A percentile compares a stretch with the other conserved stretches of the same genome.
Conservation (phyloP, 30 jellyfish, hydroid and myxozoan genomes). For the Nemopilema nomurai region DNA sequence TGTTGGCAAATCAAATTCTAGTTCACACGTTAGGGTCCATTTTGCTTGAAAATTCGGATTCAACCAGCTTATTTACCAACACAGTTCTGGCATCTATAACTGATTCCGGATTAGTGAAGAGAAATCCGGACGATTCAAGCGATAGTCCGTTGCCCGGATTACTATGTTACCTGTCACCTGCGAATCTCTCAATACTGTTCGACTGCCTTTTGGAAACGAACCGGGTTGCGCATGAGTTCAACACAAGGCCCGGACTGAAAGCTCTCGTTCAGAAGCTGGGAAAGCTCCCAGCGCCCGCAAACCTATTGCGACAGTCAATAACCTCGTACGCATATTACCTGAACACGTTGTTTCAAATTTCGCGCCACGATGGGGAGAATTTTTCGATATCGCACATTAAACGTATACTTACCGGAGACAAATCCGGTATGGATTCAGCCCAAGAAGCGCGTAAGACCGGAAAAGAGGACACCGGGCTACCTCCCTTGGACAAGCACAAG, state of each 20-base stretch:
- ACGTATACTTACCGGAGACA: constrained; percentile 90
- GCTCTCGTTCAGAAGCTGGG: constrained; percentile 87
- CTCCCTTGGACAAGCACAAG: constrained; percentile 72
- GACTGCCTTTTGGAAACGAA: constrained; percentile 91
- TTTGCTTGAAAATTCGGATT: constrained; percentile 92
- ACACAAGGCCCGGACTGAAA: constrained; percentile 93
- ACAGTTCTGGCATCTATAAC: constrained; percentile 84
- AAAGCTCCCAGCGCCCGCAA: constrained; percentile 87
- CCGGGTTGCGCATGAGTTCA: constrained; percentile 88
- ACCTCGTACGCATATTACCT: constrained; percentile 92
- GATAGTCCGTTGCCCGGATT: constrained; percentile 96
- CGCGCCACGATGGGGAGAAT: constrained; percentile 95
- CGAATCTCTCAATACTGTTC: constrained; percentile 80
- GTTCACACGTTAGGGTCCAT: constrained; percentile 95
- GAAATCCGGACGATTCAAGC: constrained; percentile 81
- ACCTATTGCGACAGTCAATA: constrained; percentile 90
- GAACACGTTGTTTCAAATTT: constrained; percentile 92
- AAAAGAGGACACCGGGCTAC: constrained; percentile 42
- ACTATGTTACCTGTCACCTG: constrained; percentile 90
- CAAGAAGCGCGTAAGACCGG: constrained; percentile 54
- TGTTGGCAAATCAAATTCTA: constrained; percentile 90
- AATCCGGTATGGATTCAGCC: constrained; percentile 57
- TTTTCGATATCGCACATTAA: constrained; percentile 93
- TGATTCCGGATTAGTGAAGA: constrained; percentile 89
- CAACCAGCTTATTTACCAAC: constrained; percentile 64